Evolutionary conservation across 2,797 vertebrate species (phyloP).

Genomic region (Delichon dasypus): DNA sequence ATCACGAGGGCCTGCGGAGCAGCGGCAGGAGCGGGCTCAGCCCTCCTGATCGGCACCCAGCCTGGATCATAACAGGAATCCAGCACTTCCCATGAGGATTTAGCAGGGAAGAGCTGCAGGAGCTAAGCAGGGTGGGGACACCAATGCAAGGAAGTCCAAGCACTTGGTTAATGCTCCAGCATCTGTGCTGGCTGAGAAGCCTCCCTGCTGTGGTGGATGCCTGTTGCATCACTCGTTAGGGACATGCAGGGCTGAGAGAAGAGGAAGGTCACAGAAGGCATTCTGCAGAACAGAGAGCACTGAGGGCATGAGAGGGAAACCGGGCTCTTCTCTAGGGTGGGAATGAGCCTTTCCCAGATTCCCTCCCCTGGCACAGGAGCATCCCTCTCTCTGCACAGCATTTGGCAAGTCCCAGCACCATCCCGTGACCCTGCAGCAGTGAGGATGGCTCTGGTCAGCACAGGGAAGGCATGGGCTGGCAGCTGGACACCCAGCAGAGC

Average conservation of each 20-base stretch:
- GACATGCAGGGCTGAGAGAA: accelerated
- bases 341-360: not conserved
- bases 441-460: not conserved
- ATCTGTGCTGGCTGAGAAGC: not conserved
- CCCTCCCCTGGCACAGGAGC: accelerated
- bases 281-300: not conserved
- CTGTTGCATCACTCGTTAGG: accelerated
- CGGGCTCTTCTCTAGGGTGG: not conserved
- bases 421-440: not conserved
- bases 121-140: not conserved
- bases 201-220: not conserved
- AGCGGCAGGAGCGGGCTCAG: not conserved
- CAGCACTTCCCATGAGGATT: not conserved
- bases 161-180: not conserved
- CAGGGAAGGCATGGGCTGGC: accelerated
- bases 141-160: not conserved
- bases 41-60: not conserved
- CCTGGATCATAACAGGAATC: not conserved
- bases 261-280: not conserved
- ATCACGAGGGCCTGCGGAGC: not conserved
- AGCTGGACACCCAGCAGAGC: not conserved
- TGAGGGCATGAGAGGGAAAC: accelerated
- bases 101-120: not conserved
- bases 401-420: not conserved
- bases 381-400: not conserved